Evolutionary conservation across 2,797 vertebrate genomes (phyloP), one percentile per base, ranked within the genome.

Genomic region (Adrianichthys oophorus): DNA sequence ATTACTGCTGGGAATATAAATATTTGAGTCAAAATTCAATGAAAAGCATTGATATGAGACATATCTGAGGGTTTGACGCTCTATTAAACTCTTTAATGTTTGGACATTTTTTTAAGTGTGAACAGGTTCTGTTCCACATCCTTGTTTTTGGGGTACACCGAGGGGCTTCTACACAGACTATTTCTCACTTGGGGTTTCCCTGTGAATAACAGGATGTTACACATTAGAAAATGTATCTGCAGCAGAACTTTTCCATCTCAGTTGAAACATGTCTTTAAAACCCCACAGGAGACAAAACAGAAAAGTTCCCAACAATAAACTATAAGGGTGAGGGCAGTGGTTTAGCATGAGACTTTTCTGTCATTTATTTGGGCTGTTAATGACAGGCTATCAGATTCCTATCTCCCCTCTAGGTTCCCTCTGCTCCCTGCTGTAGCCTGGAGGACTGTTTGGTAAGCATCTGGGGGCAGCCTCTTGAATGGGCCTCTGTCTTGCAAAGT

Each of bases 381-480:
- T 92, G 87, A 91, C 77, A 88, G 90, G 88, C 88, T 92, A 92
- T 92, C 89, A 84, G 90, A 90, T 93, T 91, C 82, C 91, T 88
- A 87, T 92, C 90, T 91, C 76, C 85, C 49, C 88, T 90, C 91
- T 87, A 89, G 91, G 91, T 86, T 84, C 67, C 70, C 69, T 61
- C 70, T 82, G 75, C 85, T 83, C 76, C 58, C 72, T 49, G 74
- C 69, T 52, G 62, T 91, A 87, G 91, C 91, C 91, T 80, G 83
- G 66, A 91, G 92, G 88, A 88, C 76, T 81, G 74, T 88, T 83
- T 76, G 66, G 78, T 13, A 53, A 88, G 90, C 91, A 92, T 92
- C 90, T 92, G 90, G 88, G 88, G 79, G 56, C 79, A 86, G 90
- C 66, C 87, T 90, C 82, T 83, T 92, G 82, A 91, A 93, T 90